A percentile compares a stretch with the other conserved stretches of the same genome.
These are phyloP conservation scores for Agrilus planipennis DNA, from an alignment of 1,140 invertebrate species.

Conservation along the genomic window DNA sequence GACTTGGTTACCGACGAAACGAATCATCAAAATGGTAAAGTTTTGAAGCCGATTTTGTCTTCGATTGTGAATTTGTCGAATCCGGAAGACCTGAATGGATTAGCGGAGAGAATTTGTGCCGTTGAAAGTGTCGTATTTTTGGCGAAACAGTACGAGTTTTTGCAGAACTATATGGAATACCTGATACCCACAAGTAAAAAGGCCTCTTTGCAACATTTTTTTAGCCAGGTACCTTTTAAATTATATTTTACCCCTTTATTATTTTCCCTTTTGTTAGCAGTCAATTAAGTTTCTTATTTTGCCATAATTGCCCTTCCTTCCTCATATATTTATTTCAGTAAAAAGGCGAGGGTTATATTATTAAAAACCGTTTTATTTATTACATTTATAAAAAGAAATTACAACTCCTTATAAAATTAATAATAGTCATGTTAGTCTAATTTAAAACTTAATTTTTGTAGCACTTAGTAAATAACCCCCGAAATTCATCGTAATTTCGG, in stretches of 20 bases:
- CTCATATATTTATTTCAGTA: not conserved
- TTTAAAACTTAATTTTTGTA: too few relatives aligned
- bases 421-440: too few relatives aligned
- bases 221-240: constrained; percentile 37
- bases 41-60: constrained; percentile 53
- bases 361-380: too few relatives aligned
- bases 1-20: constrained; percentile 34
- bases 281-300: not conserved
- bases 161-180: constrained; percentile 72
- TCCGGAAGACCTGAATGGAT: constrained; percentile 62
- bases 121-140: constrained; percentile 88
- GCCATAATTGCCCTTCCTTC: not conserved
- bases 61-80: constrained; percentile 58
- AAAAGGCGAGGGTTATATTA: too few relatives aligned
- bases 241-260: not conserved
- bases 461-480: constrained; percentile 67
- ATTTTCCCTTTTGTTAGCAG: not conserved
- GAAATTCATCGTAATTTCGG: constrained; percentile 61
- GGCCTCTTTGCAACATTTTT: constrained; percentile 64
- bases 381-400: too few relatives aligned
- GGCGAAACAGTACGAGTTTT: constrained; percentile 69
- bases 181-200: constrained; percentile 50
- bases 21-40: constrained; percentile 31
- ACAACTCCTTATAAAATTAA: too few relatives aligned
- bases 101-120: constrained; percentile 77